These are phyloP conservation scores for Smittia aterrima DNA, from an alignment of 2,888 invertebrate species.

Conservation along the genomic window DNA sequence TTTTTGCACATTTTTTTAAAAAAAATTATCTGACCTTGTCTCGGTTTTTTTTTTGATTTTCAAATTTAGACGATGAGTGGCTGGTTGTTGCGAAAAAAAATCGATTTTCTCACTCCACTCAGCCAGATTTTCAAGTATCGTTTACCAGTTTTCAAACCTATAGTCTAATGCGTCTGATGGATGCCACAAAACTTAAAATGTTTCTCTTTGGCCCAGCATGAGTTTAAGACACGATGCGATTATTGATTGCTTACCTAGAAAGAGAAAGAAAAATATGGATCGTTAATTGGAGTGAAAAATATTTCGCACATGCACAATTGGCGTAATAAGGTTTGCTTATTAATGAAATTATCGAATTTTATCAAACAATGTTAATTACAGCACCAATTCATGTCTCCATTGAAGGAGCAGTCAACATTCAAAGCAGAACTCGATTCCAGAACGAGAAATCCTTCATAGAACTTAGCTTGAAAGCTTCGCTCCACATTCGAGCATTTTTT, in stretches of 20 bases:
- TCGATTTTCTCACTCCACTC: background rate
- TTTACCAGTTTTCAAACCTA: background rate
- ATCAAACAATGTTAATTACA: too few species aligned
- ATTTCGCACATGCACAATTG: background rate
- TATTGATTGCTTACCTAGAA: background rate
- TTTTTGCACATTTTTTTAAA: constrained; percentile 21
- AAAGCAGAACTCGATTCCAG: background rate
- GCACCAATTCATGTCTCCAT: too few species aligned
- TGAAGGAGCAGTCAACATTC: too few species aligned
- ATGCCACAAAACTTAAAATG: background rate
- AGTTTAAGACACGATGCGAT: background rate
- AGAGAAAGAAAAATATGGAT: background rate
- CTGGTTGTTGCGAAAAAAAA: constrained; percentile 18
- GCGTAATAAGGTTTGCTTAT: too few species aligned
- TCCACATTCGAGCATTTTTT: background rate
- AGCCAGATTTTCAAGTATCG: background rate
- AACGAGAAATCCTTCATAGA: background rate
- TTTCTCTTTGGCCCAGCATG: background rate
- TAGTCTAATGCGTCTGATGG: background rate
- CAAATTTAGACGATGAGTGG: constrained; percentile 11
- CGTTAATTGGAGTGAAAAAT: background rate
- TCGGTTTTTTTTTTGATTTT: constrained; percentile 22
- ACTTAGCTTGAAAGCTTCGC: too few species aligned
- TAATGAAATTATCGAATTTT: too few species aligned
- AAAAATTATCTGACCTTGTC: constrained; percentile 27